Conservation (phyloP, 1,140 invertebrate genomes). For the Penaeus japonicus region DNA sequence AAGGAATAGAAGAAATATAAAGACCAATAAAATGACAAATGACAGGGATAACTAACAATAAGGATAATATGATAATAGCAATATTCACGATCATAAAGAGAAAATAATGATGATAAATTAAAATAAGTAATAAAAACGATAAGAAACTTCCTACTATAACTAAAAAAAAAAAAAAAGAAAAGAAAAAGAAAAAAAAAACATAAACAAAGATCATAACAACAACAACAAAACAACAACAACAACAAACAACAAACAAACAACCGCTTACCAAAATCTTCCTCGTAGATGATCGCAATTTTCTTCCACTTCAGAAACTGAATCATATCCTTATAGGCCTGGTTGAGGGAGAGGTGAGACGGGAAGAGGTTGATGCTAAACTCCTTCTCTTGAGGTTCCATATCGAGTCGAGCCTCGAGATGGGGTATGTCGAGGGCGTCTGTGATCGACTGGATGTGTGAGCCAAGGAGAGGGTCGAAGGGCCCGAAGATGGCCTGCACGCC, state of each 20-base stretch:
- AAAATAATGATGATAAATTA: no score
- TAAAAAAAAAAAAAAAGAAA: no score
- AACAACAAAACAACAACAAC: not conserved
- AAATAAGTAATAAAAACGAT: no score
- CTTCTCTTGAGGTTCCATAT: conserved; percentile 65
- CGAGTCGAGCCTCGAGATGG: conserved; percentile 78
- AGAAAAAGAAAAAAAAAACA: no score
- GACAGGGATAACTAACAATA: no score
- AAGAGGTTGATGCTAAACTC: conserved; percentile 91
- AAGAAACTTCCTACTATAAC: no score
- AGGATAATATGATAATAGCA: no score
- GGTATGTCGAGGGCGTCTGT: conserved; percentile 88
- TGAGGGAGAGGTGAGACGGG: conserved; percentile 84
- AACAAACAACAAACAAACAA: not conserved
- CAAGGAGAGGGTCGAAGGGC: conserved; percentile 82
- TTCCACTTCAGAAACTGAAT: conserved; percentile 92
- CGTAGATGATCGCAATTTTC: conserved; percentile 90
- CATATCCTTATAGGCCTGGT: conserved; percentile 84
- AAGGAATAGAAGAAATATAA: not conserved
- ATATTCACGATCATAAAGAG: no score
- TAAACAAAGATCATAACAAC: no score
- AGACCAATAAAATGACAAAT: no score
- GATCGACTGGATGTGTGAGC: conserved; percentile 86
- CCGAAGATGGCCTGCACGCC: conserved; percentile 91
- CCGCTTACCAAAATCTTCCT: conserved; percentile 81